phyloP scores from a whole-genome alignment of 1,140 invertebrate genomes.

The Trypoxylus dichotomus region DNA sequence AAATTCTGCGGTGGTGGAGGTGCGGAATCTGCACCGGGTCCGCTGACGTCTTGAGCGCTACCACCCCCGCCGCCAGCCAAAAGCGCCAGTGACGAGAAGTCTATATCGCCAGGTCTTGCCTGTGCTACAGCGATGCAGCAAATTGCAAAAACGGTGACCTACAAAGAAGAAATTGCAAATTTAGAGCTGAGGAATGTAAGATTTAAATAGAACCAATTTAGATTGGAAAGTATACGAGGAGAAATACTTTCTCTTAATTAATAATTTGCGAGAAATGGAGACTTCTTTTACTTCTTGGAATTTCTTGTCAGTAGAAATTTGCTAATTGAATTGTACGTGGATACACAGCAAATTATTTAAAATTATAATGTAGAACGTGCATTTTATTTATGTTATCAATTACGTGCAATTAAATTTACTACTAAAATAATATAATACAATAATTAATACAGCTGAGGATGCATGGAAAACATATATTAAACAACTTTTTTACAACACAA shows the following conservation, averaged over 20 bases:
- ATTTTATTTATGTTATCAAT: too few relatives aligned
- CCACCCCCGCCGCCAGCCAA: constrained; percentile 11
- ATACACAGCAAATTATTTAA: too few relatives aligned
- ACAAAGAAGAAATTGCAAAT: background rate
- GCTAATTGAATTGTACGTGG: too few relatives aligned
- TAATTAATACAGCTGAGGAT: too few relatives aligned
- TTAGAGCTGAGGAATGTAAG: background rate
- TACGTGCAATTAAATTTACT: too few relatives aligned
- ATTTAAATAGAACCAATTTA: too few relatives aligned
- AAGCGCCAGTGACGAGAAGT: background rate
- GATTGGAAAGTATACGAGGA: background rate
- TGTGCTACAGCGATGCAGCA: constrained; percentile 29
- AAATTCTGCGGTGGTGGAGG: background rate
- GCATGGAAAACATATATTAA: too few relatives aligned
- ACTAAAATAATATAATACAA: too few relatives aligned
- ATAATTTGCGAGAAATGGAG: background rate
- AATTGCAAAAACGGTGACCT: constrained; percentile 29
- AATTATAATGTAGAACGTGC: too few relatives aligned
- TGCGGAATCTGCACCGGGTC: background rate
- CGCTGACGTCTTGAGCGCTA: background rate
- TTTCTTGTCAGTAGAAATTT: background rate
- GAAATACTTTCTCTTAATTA: constrained; percentile 14
- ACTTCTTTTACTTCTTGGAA: background rate
- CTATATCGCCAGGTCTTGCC: constrained; percentile 25
- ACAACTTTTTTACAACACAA: too few relatives aligned